These are phyloP conservation scores for Tarsius wallacei DNA, from an alignment of 2,797 vertebrate genomes.

Conservation along the genomic window DNA sequence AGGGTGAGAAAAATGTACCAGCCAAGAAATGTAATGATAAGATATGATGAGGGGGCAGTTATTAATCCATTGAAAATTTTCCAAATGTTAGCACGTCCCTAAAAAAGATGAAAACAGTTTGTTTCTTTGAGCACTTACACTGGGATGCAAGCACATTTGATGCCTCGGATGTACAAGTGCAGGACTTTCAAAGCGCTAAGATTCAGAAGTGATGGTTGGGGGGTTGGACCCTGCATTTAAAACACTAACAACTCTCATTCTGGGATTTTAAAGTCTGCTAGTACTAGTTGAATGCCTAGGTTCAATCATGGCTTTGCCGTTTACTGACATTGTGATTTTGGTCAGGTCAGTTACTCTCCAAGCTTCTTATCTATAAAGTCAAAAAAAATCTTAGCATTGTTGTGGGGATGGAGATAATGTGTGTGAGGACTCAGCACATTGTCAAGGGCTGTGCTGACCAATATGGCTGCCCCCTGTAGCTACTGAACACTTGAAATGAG, in stretches of 20 bases:
- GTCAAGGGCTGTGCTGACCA: not conserved
- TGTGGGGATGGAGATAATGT: not conserved
- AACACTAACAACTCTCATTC: not conserved
- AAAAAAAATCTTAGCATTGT: not conserved
- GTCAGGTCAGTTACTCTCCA: not conserved
- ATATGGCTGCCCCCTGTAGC: rapidly evolving
- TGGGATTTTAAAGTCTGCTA: not conserved
- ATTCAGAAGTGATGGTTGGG: not conserved
- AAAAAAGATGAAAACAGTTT: not conserved
- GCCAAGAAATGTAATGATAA: not conserved
- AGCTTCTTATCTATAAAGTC: not conserved
- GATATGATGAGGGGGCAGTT: not conserved
- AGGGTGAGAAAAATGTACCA: not conserved
- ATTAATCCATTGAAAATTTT: not conserved
- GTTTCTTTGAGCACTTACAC: not conserved
- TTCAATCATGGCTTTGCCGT: not conserved
- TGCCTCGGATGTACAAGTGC: not conserved
- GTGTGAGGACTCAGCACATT: not conserved
- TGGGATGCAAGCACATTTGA: not conserved
- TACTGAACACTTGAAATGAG: not conserved
- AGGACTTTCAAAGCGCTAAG: not conserved
- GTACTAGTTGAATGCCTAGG: not conserved
- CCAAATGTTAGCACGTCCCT: not conserved
- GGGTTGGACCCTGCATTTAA: not conserved
- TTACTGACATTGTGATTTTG: not conserved